phyloP scores from a whole-genome alignment of 2,113 vertebrate species.

The Toxotes jaculatrix region DNA sequence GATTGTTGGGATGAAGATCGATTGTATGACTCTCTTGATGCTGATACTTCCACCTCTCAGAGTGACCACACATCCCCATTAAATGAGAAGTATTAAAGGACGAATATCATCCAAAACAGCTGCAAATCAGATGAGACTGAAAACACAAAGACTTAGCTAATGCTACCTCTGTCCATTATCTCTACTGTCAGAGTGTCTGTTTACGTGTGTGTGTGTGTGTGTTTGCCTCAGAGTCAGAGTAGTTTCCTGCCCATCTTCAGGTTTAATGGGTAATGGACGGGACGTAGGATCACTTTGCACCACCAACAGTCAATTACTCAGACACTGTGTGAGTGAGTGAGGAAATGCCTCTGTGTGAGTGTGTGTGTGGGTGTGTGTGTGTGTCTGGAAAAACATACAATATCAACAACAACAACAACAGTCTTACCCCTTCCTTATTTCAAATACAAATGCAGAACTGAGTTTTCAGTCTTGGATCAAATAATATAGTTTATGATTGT shows the following conservation, averaged over 20 bases:
- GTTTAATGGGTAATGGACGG: slow-evolving; percentile 46
- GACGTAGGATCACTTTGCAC: slow-evolving; percentile 33
- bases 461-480: too few species aligned
- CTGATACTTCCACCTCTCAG: too few species aligned
- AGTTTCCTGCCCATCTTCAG: slow-evolving; percentile 50
- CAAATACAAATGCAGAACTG: neutral
- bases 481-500: too few species aligned
- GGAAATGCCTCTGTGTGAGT: slow-evolving; percentile 5
- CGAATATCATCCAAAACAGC: neutral
- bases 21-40: too few species aligned
- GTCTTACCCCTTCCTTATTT: neutral
- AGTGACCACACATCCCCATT: too few species aligned
- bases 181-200: neutral
- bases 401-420: slow-evolving; percentile 3
- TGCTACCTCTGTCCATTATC: slow-evolving; percentile 49
- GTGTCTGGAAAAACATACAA: neutral
- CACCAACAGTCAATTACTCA: slow-evolving; percentile 4
- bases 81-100: neutral
- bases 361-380: neutral
- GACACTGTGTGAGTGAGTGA: neutral
- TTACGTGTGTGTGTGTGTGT: neutral
- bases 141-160: neutral
- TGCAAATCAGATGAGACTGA: neutral
- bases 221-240: neutral
- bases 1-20: neutral